Base-by-base conservation (phyloP, 2,888 invertebrate species). In the Aspidapion aeneum region DNA sequence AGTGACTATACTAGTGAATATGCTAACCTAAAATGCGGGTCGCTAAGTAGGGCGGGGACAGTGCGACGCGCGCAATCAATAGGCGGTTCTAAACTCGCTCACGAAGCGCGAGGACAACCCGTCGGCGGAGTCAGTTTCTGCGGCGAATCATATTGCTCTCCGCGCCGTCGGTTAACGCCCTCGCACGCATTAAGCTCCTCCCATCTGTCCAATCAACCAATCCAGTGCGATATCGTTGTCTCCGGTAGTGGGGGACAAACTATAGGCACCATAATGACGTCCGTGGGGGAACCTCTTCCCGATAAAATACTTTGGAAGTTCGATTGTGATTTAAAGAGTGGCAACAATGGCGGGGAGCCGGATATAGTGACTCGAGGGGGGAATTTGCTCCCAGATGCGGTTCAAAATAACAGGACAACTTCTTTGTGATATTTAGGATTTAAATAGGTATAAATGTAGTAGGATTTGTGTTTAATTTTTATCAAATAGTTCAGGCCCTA, bases 111-210 rank as follows among this genome's bases (percentile, higher is more conserved):
- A 35, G 35, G 35, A 35, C 35, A 35, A 35, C 64, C 66, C 1
- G 56, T 65, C 18, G 62, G 60, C 48, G 56, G 64, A 35, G 58
- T 65, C 21, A 62, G 68, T 66, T 61, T 65, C 66, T 55, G 62
- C 17, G 55, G 35, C 1, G 61, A 61, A n/a, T 22, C 63, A 49
- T 58, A 58, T 50, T 21, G 56, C 35, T 63, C 63, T 54, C 54
- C 67, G 7, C 64, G 62, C 16, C 55, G 55, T 55, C 52, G 17
- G 21, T n/a, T 57, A 57, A 52, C 60, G 63, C 67, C 84, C 92
- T 66, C 93, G 93, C 19, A 77, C 97, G 71, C 91, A 96, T 78
- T 84, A 94, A 70, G 57, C 48, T 35, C 55, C 51, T 63, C 63
- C 55, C 54, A 66, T 5, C 64, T 63, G 20, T 48, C 63, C 17